Percentiles rank a stretch among this genome's conserved stretches.
These are phyloP conservation scores for Linepithema humile DNA, from an alignment of 1,140 invertebrate genomes.

Conservation along the genomic window DNA sequence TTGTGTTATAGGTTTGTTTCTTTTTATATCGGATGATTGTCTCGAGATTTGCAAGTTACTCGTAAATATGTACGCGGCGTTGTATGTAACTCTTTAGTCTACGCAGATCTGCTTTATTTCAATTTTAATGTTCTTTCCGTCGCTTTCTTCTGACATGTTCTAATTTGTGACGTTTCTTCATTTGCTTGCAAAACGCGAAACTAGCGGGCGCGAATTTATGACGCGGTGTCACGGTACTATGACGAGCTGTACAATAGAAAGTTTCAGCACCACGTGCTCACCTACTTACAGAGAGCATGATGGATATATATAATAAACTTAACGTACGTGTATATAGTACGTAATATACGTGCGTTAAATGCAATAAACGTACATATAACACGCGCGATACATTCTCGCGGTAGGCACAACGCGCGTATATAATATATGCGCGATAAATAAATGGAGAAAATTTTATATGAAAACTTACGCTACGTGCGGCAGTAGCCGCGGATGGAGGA, in stretches of 20 bases:
- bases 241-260: constrained; percentile 24
- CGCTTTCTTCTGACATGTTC: background rate
- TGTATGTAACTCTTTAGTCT: too few species aligned
- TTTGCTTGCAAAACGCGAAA: constrained; percentile 32
- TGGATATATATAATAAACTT: constrained; percentile 12
- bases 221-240: constrained; percentile 15
- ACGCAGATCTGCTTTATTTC: background rate
- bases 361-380: constrained; percentile 28
- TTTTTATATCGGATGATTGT: background rate
- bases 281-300: background rate
- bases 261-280: constrained; percentile 42
- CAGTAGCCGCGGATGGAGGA: too few species aligned
- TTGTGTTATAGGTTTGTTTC: too few species aligned
- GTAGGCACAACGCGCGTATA: background rate
- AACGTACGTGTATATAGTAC: background rate
- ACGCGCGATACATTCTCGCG: background rate
- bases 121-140: constrained; percentile 23
- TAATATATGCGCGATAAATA: background rate
- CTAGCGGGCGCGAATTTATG: constrained; percentile 25
- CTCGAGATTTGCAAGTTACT: background rate
- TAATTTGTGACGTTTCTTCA: constrained; percentile 33
- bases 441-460: too few species aligned
- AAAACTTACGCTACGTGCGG: too few species aligned
- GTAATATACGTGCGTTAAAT: constrained; percentile 12
- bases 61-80: too few species aligned